phyloP scores from a whole-genome alignment of 2,113 vertebrate species.

The Vulpes vulpes region DNA sequence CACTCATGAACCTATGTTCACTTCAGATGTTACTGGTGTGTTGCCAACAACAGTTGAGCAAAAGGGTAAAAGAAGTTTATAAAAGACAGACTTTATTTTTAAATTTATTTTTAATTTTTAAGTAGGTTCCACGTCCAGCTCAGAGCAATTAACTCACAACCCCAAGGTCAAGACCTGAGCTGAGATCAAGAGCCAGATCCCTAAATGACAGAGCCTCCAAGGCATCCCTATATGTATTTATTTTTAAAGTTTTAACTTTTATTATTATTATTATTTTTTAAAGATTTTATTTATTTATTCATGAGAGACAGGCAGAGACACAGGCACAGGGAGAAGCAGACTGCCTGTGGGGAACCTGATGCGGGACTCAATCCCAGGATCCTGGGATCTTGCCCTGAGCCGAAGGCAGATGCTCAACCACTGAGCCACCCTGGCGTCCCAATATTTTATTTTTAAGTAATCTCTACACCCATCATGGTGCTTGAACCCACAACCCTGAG shows the following conservation, averaged over 20 bases:
- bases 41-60: neutral
- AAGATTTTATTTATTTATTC: neutral
- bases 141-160: neutral
- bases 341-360: too few relatives aligned
- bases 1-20: neutral
- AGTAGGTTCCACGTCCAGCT: neutral
- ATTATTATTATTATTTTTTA: neutral
- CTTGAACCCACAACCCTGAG: neutral
- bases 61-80: constrained; percentile 20
- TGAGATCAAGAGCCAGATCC: neutral
- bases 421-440: too few relatives aligned
- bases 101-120: neutral
- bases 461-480: neutral
- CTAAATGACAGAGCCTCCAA: neutral
- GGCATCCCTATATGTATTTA: neutral
- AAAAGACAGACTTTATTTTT: constrained; percentile 50
- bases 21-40: constrained; percentile 39
- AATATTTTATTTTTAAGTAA: neutral
- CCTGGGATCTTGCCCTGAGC: too few relatives aligned
- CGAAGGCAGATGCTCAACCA: too few relatives aligned
- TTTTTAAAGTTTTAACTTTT: neutral
- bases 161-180: neutral
- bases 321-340: too few relatives aligned
- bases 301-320: too few relatives aligned
- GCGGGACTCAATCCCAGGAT: too few relatives aligned